Conservation (phyloP, 1,140 invertebrate genomes). For the Drosophila navojoa region DNA sequence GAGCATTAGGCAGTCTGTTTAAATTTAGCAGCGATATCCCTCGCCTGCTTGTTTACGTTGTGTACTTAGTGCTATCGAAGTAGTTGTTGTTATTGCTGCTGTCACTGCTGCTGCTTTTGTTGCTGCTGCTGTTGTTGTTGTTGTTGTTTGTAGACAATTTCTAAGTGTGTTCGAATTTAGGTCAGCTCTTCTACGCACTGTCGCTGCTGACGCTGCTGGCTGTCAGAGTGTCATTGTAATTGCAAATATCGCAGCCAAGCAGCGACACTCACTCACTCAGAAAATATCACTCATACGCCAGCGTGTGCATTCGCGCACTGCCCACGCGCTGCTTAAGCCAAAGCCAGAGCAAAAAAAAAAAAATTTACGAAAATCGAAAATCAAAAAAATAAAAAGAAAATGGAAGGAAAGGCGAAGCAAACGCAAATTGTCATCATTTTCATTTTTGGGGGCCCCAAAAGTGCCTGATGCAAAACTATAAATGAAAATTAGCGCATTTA, state of each 20-base stretch:
- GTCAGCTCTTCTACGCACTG: constrained; percentile 69
- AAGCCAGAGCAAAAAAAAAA: not conserved
- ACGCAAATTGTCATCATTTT: constrained; percentile 72
- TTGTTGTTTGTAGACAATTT: constrained; percentile 75
- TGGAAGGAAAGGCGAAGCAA: constrained; percentile 13
- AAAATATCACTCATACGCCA: constrained; percentile 58
- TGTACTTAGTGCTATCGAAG: constrained; percentile 77
- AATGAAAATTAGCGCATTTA: constrained; percentile 80
- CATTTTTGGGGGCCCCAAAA: constrained; percentile 40
- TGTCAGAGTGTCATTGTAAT: constrained; percentile 78
- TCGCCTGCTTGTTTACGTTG: constrained; percentile 54
- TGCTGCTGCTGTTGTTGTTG: constrained; percentile 56
- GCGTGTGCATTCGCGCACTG: constrained; percentile 55
- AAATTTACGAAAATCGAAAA: too few species aligned
- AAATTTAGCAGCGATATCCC: not conserved
- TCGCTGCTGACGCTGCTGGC: constrained; percentile 33
- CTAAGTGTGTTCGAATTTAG: constrained; percentile 79
- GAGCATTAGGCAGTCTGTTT: not conserved
- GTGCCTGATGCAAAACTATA: constrained; percentile 23
- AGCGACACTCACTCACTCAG: constrained; percentile 39
- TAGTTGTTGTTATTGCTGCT: constrained; percentile 62
- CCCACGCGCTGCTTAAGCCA: constrained; percentile 52
- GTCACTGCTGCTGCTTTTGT: constrained; percentile 56
- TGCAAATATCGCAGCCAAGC: constrained; percentile 75
- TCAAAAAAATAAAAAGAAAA: not conserved